Evolutionary conservation across 1,140 invertebrate species (phyloP), one percentile per base, ranked within the genome.

Genomic region (Macrocentrus cingulum): DNA sequence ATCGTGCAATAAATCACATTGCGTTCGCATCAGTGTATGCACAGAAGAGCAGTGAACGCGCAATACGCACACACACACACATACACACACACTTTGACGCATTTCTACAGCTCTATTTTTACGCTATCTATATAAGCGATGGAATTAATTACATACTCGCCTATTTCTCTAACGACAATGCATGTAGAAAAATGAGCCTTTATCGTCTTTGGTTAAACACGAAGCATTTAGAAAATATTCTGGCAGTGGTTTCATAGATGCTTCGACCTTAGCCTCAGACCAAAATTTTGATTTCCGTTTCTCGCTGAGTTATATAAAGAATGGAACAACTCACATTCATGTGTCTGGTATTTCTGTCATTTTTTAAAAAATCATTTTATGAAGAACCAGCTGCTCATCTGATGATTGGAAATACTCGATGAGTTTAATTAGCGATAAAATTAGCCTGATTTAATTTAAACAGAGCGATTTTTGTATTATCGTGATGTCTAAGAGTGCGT

Each of bases 171-270:
- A 67, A 76, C 69, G 73, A 79, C 65, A 73, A 78, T 73, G 75
- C 68, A 71, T 74, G 76, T 80, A 80, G 76, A 78, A 80, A 80
- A 80, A 76, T 78, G 76, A 80, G 71, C 72, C 66, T 71, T 63
- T 77, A 67, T 66, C 45, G 69, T 76, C 69, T 71, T 74, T 67
- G 70, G 71, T 72, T 75, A 76, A 72, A 73, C 69, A 66, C 75
- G 74, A 80, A 80, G 72, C 71, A 70, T 68, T 68, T 73, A 71
- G 64, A 77, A 75, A 74, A 65, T 70, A 67, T 32, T 73, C 66
- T 76, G 74, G 74, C 74, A 76, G 74, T 76, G 73, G 64, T 74
- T 76, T 74, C 71, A 67, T 74, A 74, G 68, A 76, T 75, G 69
- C 74, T 75, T 74, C 69, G 74, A 74, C 60, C 67, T 70, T 73